A percentile compares a stretch with the other conserved stretches of the same genome.
These are phyloP conservation scores for Zaprionus tsacasi DNA, from an alignment of 1,140 invertebrate species.

Conservation along the genomic window DNA sequence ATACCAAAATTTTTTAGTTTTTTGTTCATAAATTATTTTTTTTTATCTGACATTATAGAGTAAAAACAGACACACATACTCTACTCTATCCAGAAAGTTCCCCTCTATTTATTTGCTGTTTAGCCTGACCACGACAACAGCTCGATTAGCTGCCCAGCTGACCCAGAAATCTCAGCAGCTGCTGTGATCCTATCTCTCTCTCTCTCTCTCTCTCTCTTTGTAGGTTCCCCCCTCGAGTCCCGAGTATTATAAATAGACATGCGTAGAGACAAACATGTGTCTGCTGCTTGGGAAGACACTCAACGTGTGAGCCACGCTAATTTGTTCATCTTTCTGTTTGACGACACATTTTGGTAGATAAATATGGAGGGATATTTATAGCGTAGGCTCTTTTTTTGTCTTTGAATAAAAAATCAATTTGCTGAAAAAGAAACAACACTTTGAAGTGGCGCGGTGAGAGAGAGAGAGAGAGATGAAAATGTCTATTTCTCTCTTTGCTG, in stretches of 20 bases:
- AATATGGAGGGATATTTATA: conserved; percentile 56
- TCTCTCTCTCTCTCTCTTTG: not conserved
- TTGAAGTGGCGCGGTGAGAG: conserved; percentile 52
- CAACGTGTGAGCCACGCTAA: conserved; percentile 11
- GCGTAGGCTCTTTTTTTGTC: conserved; percentile 23
- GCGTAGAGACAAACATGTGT: conserved; percentile 42
- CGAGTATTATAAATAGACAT: conserved; percentile 29
- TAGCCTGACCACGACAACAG: not conserved
- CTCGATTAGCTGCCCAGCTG: conserved; percentile 15
- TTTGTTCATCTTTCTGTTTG: conserved; percentile 47
- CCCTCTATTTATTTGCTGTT: too few species aligned
- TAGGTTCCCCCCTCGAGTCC: not conserved
- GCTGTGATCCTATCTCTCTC: not conserved
- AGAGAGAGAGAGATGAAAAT: not conserved
- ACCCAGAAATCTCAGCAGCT: conserved; percentile 51
- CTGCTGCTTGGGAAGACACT: conserved; percentile 26
- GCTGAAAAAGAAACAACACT: conserved; percentile 38
- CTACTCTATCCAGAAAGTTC: not conserved
- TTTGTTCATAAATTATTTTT: too few species aligned
- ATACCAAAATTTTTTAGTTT: too few species aligned
- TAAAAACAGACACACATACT: not conserved
- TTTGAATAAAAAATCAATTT: conserved; percentile 65
- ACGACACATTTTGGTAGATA: conserved; percentile 56
- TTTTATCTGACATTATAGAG: not conserved
- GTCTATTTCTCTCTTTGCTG: not conserved